Base-by-base conservation (phyloP, 2,113 vertebrate genomes). In the Corvus hawaiiensis region DNA sequence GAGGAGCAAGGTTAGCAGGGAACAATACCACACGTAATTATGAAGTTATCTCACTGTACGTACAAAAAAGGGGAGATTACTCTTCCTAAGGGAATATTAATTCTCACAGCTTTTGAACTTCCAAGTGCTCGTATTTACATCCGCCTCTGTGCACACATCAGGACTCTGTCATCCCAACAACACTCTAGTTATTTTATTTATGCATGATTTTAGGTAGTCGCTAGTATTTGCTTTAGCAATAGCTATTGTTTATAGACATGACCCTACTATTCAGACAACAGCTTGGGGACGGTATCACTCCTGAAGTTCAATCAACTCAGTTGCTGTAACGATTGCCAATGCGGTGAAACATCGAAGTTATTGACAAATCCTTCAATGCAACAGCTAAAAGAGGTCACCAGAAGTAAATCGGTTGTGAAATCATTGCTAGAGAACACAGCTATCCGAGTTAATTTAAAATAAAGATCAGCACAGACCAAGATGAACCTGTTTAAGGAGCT, bases 71-170 rank as follows among this genome's bases (percentile, higher is more conserved):
- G n/a, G 39, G 24, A 90, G 49, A 73, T 54, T 37, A 52, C n/a
- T 37, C 15, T 58, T 88, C 66, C 90, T 49, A 63, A 75, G 41
- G 82, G 46, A 69, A 58, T 43, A 67, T 59, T 30, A 48, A 90
- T 69, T 46, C 48, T 59, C 35, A 17, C 5, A 0, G 21, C 75
- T 75, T 75, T 33, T 11, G 1, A 51, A 26, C 61, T 46, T 62
- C 26, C 0, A 0, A 79, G 61, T 6, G 24, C 32, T 82, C 0
- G 0, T 19, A 51, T n/a, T 76, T 11, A 9, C 7, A 9, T 19
- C 56, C 54, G n/a, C 37, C 54, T 21, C 49, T 7, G 11, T 5
- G 35, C 6, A 10, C 0, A 0, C 4, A 52, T 19, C 3, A 4
- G 55, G 61, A 32, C 24, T 46, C 44, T 2, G 32, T 2, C 1